These are phyloP conservation scores for Bubo scandiacus DNA, from an alignment of 2,113 vertebrate species.

Conservation along the genomic window DNA sequence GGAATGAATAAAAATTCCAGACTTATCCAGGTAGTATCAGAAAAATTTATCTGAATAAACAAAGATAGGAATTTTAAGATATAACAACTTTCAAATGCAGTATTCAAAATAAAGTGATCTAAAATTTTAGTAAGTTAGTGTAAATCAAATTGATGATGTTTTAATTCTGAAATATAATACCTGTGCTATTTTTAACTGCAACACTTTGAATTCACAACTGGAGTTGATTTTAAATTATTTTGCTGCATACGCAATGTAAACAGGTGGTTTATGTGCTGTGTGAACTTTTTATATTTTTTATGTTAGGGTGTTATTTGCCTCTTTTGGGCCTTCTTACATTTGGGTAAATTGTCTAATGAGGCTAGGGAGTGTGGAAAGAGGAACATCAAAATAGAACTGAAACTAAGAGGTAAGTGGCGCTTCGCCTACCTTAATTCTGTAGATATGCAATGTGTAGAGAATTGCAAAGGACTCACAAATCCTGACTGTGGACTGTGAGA, in stretches of 20 bases:
- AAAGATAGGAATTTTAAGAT: not conserved
- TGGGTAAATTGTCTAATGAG: not conserved
- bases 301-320: not conserved
- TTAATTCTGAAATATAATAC: not conserved
- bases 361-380: not conserved
- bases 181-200: not conserved
- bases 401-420: not conserved
- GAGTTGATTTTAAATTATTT: not conserved
- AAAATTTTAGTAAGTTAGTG: not conserved
- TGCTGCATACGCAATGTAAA: not conserved
- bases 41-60: not conserved
- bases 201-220: not conserved
- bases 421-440: not conserved
- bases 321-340: not conserved
- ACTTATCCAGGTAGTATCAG: not conserved
- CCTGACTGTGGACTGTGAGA: not conserved
- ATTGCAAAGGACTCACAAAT: not conserved
- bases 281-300: not conserved
- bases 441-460: accelerated
- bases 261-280: not conserved
- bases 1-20: not conserved
- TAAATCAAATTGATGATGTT: not conserved
- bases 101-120: not conserved
- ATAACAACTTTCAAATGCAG: not conserved
- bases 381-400: not conserved